A percentile compares a stretch with the other conserved stretches of the same genome.
Evolutionary conservation across 2,888 invertebrate genomes (phyloP).

Genomic region (Microctonus hyperodae): DNA sequence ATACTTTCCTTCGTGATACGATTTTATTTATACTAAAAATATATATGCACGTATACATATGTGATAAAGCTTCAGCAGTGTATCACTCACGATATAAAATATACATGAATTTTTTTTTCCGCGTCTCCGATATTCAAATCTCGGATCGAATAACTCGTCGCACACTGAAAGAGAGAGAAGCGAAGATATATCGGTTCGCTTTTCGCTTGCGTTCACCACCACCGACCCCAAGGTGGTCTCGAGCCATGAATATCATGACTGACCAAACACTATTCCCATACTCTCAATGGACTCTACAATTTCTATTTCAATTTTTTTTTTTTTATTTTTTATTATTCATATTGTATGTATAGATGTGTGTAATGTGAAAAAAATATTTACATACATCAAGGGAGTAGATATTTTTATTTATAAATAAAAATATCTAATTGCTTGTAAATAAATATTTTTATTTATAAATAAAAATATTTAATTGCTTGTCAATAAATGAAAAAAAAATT

Average conservation of each 20-base stretch:
- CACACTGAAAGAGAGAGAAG: slow-evolving; percentile 33
- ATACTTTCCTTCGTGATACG: too few relatives aligned
- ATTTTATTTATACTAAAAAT: too few relatives aligned
- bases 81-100: slow-evolving; percentile 51
- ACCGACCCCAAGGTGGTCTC: slow-evolving; percentile 57
- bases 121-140: slow-evolving; percentile 59
- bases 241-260: slow-evolving; percentile 63
- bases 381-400: too few relatives aligned
- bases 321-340: not conserved
- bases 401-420: too few relatives aligned
- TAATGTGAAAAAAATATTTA: too few relatives aligned
- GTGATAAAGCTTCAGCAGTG: slow-evolving; percentile 21
- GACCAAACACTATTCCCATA: slow-evolving; percentile 50
- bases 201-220: slow-evolving; percentile 16
- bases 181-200: slow-evolving; percentile 46
- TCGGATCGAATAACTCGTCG: slow-evolving; percentile 57
- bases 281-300: slow-evolving; percentile 14
- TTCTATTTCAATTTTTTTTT: not conserved
- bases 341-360: not conserved
- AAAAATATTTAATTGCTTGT: too few relatives aligned
- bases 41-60: not conserved
- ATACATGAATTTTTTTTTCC: slow-evolving; percentile 58
- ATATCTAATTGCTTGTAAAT: too few relatives aligned
- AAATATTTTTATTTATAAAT: too few relatives aligned
- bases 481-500: too few relatives aligned